A percentile compares a stretch with the other conserved stretches of the same genome.
Conservation (phyloP, 1,140 invertebrate genomes). For the Subanguina moxae region DNA sequence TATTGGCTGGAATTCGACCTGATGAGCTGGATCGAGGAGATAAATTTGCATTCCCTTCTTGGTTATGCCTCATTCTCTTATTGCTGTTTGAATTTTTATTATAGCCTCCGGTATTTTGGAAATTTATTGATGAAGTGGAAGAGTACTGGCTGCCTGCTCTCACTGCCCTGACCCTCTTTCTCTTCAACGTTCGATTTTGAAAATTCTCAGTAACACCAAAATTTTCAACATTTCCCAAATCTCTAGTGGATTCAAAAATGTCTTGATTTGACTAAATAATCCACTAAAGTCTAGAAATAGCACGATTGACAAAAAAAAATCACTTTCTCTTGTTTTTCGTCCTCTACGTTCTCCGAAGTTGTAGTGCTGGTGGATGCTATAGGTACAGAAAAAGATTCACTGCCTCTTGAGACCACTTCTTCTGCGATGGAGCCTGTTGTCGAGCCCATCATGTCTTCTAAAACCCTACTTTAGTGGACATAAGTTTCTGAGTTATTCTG, state of each 20-base stretch:
- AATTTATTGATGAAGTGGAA: no score
- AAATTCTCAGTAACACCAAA: background rate
- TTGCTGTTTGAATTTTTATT: background rate
- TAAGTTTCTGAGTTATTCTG: background rate
- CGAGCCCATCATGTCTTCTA: background rate
- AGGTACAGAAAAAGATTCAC: constrained; percentile 6
- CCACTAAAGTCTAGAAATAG: background rate
- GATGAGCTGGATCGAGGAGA: background rate
- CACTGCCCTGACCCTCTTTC: background rate
- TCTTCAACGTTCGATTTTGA: background rate
- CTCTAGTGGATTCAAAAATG: background rate
- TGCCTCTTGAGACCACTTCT: background rate
- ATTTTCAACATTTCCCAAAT: background rate
- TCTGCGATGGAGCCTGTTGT: constrained; percentile 14
- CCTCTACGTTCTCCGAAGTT: constrained; percentile 1
- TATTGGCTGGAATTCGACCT: constrained; percentile 9
- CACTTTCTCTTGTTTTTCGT: constrained; percentile 3
- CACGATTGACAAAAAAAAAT: background rate
- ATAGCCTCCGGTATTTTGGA: no score
- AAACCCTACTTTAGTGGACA: background rate
- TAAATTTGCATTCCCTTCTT: background rate
- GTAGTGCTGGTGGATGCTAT: constrained; percentile 1
- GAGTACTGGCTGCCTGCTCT: no score
- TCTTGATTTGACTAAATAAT: background rate
- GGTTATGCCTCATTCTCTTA: background rate